phyloP scores from a whole-genome alignment of 2,888 invertebrate species.

The Perizoma flavofasciatum region DNA sequence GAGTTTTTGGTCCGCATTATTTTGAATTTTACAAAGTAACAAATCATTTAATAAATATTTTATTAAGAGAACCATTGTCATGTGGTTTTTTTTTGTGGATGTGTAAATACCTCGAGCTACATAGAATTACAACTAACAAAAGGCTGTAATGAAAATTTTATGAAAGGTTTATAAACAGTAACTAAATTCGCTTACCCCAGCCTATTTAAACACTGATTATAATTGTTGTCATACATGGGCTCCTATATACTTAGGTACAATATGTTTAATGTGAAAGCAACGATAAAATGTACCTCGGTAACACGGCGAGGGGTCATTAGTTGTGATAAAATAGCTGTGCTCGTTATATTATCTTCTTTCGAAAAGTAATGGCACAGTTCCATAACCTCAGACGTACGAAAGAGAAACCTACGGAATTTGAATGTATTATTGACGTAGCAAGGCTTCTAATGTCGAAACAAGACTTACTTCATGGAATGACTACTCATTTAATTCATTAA shows the following conservation, averaged over 20 bases:
- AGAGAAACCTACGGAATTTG: constrained; percentile 72
- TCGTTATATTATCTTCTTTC: constrained; percentile 70
- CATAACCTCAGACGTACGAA: constrained; percentile 78
- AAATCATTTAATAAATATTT: too few relatives aligned
- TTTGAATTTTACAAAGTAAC: too few relatives aligned
- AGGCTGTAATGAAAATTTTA: not conserved
- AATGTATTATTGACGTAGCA: constrained; percentile 51
- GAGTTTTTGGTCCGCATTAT: too few relatives aligned
- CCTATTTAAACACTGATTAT: constrained; percentile 66
- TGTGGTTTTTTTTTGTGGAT: too few relatives aligned
- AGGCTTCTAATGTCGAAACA: constrained; percentile 45
- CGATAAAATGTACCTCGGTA: constrained; percentile 66
- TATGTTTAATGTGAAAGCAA: constrained; percentile 43
- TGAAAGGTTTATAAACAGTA: constrained; percentile 7
- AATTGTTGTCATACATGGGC: constrained; percentile 62
- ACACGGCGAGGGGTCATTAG: constrained; percentile 75
- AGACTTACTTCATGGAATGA: constrained; percentile 55
- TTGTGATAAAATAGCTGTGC: constrained; percentile 67
- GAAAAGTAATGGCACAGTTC: constrained; percentile 73
- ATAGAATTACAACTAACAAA: too few relatives aligned
- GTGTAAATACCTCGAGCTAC: too few relatives aligned
- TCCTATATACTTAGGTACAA: constrained; percentile 35
- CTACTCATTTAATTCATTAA: constrained; percentile 75
- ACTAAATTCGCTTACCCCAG: constrained; percentile 15
- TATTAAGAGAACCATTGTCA: too few relatives aligned